Conservation (phyloP, 2,888 invertebrate species). For the Muschampia plurimacula region DNA sequence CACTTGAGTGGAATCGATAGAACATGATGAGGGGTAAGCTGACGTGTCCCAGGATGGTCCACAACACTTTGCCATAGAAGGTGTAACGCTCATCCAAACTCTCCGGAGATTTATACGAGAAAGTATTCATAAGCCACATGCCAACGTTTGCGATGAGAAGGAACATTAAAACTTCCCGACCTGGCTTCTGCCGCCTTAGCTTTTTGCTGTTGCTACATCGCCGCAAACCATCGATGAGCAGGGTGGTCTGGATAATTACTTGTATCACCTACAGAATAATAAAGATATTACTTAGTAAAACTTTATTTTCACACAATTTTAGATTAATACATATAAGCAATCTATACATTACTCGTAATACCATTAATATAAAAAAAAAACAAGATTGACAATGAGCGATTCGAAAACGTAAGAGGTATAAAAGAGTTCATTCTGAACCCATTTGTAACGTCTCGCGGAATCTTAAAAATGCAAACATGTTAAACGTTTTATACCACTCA, state of each 20-base stretch:
- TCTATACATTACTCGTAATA: no score
- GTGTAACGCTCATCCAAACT: conserved; percentile 85
- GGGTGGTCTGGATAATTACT: conserved; percentile 90
- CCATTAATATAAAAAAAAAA: no score
- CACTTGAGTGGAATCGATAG: conserved; percentile 92
- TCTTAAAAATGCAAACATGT: no score
- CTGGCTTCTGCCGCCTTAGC: conserved; percentile 88
- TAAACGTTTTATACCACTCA: no score
- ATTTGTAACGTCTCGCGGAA: no score
- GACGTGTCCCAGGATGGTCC: conserved; percentile 90
- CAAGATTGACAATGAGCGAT: no score
- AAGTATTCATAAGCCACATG: conserved; percentile 91
- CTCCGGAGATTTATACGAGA: conserved; percentile 84
- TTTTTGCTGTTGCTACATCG: conserved; percentile 89
- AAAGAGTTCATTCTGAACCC: no score
- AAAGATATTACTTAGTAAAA: background rate
- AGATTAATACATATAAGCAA: no score
- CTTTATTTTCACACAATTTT: no score
- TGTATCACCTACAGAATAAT: conserved; percentile 85
- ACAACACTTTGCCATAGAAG: conserved; percentile 89
- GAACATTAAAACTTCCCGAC: conserved; percentile 91
- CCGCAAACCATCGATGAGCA: conserved; percentile 90
- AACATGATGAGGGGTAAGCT: conserved; percentile 91
- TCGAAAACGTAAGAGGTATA: no score
- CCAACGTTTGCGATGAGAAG: conserved; percentile 91